Conservation (phyloP, 2,113 vertebrate species). For the Malurus elegans region DNA sequence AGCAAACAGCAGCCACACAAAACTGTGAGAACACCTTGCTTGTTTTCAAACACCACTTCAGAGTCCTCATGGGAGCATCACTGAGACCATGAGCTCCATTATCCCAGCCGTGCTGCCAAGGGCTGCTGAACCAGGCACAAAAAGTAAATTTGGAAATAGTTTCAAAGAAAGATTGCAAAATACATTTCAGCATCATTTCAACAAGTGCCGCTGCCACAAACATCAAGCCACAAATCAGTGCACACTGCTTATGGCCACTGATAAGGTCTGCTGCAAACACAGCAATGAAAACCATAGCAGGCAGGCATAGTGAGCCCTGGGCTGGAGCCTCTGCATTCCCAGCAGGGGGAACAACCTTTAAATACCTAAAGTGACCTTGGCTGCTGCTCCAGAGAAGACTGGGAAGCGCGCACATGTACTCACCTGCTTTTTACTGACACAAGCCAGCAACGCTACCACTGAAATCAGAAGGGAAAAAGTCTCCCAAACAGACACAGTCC, state of each 20-base stretch:
- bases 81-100: background rate
- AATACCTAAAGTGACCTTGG: background rate
- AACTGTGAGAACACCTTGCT: background rate
- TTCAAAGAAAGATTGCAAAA: background rate
- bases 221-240: background rate
- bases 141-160: background rate
- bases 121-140: background rate
- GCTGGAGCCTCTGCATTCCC: background rate
- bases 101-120: background rate
- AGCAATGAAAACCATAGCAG: background rate
- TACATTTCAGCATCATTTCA: background rate
- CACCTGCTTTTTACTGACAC: background rate
- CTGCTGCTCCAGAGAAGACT: background rate
- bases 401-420: fast-evolving
- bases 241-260: background rate
- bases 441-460: background rate
- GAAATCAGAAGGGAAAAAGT: background rate
- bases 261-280: background rate
- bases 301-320: background rate
- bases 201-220: background rate
- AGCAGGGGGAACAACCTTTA: background rate
- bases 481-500: background rate
- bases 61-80: background rate
- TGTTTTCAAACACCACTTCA: background rate
- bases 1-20: background rate